Evolutionary conservation across 2,888 invertebrate species (phyloP).

Genomic region (Molorchus minor): DNA sequence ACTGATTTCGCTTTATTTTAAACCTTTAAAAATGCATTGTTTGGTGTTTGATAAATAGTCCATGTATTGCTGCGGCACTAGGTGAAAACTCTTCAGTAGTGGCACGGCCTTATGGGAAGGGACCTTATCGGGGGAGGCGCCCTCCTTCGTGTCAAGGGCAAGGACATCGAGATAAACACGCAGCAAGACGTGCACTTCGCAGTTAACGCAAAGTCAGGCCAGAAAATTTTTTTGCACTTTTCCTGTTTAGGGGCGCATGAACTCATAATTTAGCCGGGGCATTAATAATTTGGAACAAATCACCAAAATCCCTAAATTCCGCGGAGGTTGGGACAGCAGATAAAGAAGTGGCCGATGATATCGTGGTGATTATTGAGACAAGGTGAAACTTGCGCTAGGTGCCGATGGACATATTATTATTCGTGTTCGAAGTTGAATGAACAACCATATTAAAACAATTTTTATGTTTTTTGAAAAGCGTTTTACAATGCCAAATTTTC

Average conservation of each 20-base stretch:
- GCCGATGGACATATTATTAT: slow-evolving; percentile 65
- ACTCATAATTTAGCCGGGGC: slow-evolving; percentile 61
- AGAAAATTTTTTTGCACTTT: not conserved
- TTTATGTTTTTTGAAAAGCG: not conserved
- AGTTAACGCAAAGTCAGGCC: slow-evolving; percentile 66
- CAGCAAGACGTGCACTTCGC: slow-evolving; percentile 63
- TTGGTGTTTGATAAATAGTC: too few relatives aligned
- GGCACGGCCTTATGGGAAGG: slow-evolving; percentile 65
- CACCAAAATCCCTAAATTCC: slow-evolving; percentile 53
- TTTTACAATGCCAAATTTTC: too few relatives aligned
- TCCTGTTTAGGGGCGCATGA: slow-evolving; percentile 10
- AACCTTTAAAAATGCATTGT: too few relatives aligned
- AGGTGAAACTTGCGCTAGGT: slow-evolving; percentile 65
- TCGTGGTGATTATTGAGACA: slow-evolving; percentile 39
- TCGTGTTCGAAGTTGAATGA: slow-evolving; percentile 39
- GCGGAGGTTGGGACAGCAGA: slow-evolving; percentile 62
- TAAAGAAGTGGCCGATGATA: slow-evolving; percentile 61
- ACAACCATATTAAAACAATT: not conserved
- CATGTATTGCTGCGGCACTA: too few relatives aligned
- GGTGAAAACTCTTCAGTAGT: slow-evolving; percentile 22
- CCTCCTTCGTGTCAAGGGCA: slow-evolving; percentile 65
- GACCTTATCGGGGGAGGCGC: slow-evolving; percentile 60
- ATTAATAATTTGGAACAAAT: slow-evolving; percentile 48
- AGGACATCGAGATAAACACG: slow-evolving; percentile 65
- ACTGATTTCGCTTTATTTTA: too few relatives aligned